Base-by-base conservation (phyloP, 2,113 vertebrate species). In the Oreochromis tanganicae region DNA sequence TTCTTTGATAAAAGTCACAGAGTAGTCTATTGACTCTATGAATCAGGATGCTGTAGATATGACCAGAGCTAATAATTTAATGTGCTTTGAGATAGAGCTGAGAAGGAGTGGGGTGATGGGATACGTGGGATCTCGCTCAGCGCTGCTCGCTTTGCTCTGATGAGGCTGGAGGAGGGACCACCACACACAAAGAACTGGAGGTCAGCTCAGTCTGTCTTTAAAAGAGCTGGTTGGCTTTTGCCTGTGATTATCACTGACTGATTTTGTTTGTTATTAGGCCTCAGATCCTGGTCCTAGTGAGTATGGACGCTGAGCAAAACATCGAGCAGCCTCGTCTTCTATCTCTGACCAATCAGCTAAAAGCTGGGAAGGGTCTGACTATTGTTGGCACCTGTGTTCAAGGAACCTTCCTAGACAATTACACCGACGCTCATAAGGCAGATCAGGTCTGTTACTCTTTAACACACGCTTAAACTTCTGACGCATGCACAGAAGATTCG, bases 181-280 rank as follows among this genome's bases (percentile, higher is more conserved):
- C 98, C 99, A 0, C 99, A 99, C 92, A 99, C 98, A 87, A 99
- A 99, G 95, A 99, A 99, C 96, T 99, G 99, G 99, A 98, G 99
- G 99, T 98, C 36, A 95, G 27, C 36, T 75, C 24, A 75, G 5
- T 34, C 29, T 21, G 34, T 4, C 34, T 13, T 73, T 16, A 71
- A 43, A 0, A 73, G 8, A 50, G 43, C 10, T 50, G 16, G 19
- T 50, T 41, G 48, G 24, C 14, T 68, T 75, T 81, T 41, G 19
- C 8, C 2, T 80, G 36, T 8, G 14, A 19, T 48, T 48, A 21
- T 61, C 11, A 36, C 19, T 29, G 16, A 11, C 29, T 59, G 79
- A 11, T 17, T 56, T 13, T 46, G 11, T 59, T 85, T 43, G 27
- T 38, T 73, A 2, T 57, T 86, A 99, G 98, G 92, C 99, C 99